phyloP scores from a whole-genome alignment of 2,113 vertebrate species.

The Sapayoa aenigma region DNA sequence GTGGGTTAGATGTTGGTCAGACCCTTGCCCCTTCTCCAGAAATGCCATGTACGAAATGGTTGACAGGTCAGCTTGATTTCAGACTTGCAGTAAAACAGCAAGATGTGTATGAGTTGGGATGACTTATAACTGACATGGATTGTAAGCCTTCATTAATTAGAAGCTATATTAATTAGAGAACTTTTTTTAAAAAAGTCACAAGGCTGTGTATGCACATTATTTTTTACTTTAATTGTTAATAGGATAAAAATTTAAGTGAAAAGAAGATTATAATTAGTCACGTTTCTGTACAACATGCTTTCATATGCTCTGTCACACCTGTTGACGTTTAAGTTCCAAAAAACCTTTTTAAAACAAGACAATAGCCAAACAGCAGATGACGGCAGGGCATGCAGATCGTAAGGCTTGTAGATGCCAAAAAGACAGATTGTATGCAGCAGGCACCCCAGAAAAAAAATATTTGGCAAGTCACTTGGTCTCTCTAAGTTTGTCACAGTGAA shows the following conservation, averaged over 20 bases:
- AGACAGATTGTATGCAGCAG: slow-evolving; percentile 36
- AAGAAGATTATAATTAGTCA: slow-evolving; percentile 38
- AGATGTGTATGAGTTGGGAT: background rate
- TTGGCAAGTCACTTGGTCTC: slow-evolving; percentile 21
- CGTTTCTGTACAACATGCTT: background rate
- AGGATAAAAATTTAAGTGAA: background rate
- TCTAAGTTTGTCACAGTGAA: slow-evolving; percentile 30
- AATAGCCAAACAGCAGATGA: slow-evolving; percentile 21
- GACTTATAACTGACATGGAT: background rate
- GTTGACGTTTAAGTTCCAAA: slow-evolving; percentile 47
- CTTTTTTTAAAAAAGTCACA: background rate
- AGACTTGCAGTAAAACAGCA: background rate
- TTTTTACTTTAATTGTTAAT: slow-evolving; percentile 31
- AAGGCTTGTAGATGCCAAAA: slow-evolving; percentile 16
- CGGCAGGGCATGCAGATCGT: background rate
- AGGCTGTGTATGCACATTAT: background rate
- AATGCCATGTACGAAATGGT: fast-evolving
- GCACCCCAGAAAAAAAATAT: slow-evolving; percentile 26
- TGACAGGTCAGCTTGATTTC: background rate
- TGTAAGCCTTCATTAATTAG: slow-evolving; percentile 13
- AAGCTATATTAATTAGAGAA: slow-evolving; percentile 24
- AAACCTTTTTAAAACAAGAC: slow-evolving; percentile 23
- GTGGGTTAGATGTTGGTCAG: background rate
- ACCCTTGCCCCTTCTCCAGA: background rate
- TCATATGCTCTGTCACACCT: background rate